Evolutionary conservation across 37 sponge, comb jelly and placozoan genomes (phyloP).

Genomic region (Aphrocallistes beatrix): DNA sequence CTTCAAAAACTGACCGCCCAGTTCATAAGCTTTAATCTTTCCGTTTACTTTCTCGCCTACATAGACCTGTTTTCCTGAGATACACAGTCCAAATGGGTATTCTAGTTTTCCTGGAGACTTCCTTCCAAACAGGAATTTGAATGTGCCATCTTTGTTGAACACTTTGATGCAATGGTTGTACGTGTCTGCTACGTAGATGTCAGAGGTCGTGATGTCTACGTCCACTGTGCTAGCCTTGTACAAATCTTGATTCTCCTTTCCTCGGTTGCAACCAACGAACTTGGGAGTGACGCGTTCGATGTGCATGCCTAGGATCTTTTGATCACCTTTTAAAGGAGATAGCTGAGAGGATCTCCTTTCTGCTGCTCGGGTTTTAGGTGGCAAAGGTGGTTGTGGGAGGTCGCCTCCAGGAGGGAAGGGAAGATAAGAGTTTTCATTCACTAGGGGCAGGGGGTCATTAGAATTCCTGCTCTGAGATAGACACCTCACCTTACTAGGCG

Average conservation of each 20-base stretch:
- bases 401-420: too few relatives aligned
- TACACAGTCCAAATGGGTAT: background rate
- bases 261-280: background rate
- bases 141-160: background rate
- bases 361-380: background rate
- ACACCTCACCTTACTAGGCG: too few relatives aligned
- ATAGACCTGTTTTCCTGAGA: background rate
- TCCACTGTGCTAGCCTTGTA: background rate
- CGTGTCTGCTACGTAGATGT: background rate
- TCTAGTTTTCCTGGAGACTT: background rate
- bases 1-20: background rate
- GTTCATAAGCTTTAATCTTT: background rate
- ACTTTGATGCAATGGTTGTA: constrained; percentile 11
- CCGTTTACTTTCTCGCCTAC: background rate
- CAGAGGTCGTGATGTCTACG: background rate
- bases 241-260: background rate
- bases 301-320: background rate
- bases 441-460: too few relatives aligned
- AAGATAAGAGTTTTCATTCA: too few relatives aligned
- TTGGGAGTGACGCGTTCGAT: background rate
- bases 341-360: background rate
- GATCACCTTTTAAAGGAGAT: background rate
- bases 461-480: too few relatives aligned
- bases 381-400: background rate
- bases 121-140: background rate